Conservation (phyloP, 2,797 vertebrate genomes). For the Moxostoma hubbsi region DNA sequence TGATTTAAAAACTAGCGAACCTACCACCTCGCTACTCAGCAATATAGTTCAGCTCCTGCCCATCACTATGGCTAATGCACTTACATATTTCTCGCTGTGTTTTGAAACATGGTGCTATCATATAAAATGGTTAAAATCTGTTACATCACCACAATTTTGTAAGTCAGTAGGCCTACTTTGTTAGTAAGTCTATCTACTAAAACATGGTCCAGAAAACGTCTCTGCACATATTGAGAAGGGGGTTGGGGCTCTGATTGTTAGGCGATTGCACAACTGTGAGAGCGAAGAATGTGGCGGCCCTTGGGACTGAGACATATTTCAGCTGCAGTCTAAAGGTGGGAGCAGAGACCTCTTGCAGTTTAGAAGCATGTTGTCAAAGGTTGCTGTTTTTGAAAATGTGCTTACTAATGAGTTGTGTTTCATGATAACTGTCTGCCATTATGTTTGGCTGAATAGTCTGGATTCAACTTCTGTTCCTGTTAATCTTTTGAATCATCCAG, state of each 20-base stretch:
- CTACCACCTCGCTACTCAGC: too few relatives aligned
- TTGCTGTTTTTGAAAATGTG: neutral
- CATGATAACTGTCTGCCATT: constrained; percentile 1
- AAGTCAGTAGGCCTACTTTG: constrained; percentile 59
- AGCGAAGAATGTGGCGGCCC: constrained; percentile 73
- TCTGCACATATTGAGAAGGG: constrained; percentile 44
- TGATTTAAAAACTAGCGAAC: too few relatives aligned
- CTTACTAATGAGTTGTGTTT: neutral
- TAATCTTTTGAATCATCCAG: neutral
- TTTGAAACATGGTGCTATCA: constrained; percentile 20
- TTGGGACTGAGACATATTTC: constrained; percentile 74
- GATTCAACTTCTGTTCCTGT: neutral
- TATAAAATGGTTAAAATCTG: constrained; percentile 46
- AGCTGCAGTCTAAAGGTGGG: constrained; percentile 68
- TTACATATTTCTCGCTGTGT: neutral
- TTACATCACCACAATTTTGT: constrained; percentile 56
- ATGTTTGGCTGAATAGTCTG: neutral
- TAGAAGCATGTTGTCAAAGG: constrained; percentile 22
- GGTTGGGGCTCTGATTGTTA: constrained; percentile 64
- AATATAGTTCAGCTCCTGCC: neutral
- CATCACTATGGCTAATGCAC: neutral
- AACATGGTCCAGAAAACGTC: constrained; percentile 72
- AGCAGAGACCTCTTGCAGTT: constrained; percentile 58
- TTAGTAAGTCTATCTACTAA: constrained; percentile 65
- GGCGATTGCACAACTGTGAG: constrained; percentile 72